Evolutionary conservation across 2,888 invertebrate species (phyloP), one percentile per base, ranked within the genome.

Genomic region (Ischnura elegans): DNA sequence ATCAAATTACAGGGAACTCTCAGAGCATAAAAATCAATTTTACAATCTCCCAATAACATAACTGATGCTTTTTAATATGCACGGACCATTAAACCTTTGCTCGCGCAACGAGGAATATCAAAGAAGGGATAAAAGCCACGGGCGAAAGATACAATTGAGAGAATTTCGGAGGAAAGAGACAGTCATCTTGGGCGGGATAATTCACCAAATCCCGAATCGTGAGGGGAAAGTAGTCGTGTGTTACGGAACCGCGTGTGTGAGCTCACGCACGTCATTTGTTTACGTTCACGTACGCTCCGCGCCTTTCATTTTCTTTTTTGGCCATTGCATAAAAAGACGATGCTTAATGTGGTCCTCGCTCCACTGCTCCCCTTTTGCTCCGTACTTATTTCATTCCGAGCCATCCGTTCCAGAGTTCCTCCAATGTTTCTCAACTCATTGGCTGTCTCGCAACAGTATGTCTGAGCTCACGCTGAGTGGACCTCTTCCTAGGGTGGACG

Each of bases 261-360:
- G 6, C 29, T 76, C 76, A 76, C 76, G 29, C 76, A 76, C 10
- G 25, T 76, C 21, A 76, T 76, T 36, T 76, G 36, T 76, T 8
- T 66, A 36, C 36, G 36, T 76, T 36, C 10, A 36, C 36, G 21
- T 36, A 76, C n/a, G 13, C 36, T 36, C 29, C 5, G 10, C 29
- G 76, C 76, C 76, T 76, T 76, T 76, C 76, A 76, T 76, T 76
- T 61, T 61, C 6, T 61, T n/a, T 36, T 36, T 36, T 16, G 76
- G 76, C 25, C 76, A 76, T 76, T 76, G 76, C 76, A 76, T 76
- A 76, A 76, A 61, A 76, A 13, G 76, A 76, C 10, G 76, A 76
- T 0, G 10, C 13, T 76, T 36, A 76, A 36, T 29, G 2, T 0
- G 76, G 8, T 36, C 13, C 36, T 29, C 76, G 76, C 13, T 76